These are phyloP conservation scores for Cyphomyrmex costatus DNA, from an alignment of 1,140 invertebrate genomes.

Conservation along the genomic window DNA sequence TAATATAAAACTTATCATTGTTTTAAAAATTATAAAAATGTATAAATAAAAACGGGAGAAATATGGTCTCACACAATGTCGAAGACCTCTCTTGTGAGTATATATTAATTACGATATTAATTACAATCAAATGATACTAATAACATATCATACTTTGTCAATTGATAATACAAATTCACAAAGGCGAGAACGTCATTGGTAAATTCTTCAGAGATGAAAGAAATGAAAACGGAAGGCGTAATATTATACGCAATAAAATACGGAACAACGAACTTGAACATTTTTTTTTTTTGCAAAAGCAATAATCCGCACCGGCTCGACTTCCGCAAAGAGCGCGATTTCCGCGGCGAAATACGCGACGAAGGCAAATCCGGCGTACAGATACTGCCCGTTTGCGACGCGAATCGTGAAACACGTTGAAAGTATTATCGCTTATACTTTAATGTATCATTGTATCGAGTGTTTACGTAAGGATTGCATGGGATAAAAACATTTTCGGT, in stretches of 20 bases:
- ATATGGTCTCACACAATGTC: too few species aligned
- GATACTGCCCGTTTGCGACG: slow-evolving; percentile 16
- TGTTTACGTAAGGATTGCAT: slow-evolving; percentile 76
- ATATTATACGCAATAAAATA: not conserved
- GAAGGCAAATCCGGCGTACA: slow-evolving; percentile 3
- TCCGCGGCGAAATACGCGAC: slow-evolving; percentile 37
- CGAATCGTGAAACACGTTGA: slow-evolving; percentile 81
- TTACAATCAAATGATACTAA: not conserved
- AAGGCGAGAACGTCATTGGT: not conserved
- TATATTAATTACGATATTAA: not conserved
- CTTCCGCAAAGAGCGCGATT: slow-evolving; percentile 36
- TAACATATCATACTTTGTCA: not conserved
- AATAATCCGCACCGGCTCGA: not conserved
- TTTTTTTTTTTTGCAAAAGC: not conserved
- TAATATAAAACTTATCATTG: too few species aligned
- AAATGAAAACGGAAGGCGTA: not conserved
- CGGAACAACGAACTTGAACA: slow-evolving; percentile 29
- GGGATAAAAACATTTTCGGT: slow-evolving; percentile 66
- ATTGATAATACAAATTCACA: not conserved
- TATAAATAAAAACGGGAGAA: too few species aligned
- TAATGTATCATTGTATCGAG: slow-evolving; percentile 80
- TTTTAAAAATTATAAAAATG: too few species aligned
- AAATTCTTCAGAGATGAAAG: not conserved
- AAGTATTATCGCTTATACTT: slow-evolving; percentile 84
- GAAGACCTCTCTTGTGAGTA: not conserved